phyloP scores from a whole-genome alignment of 2,113 vertebrate genomes.

The Rhinogobius similis region DNA sequence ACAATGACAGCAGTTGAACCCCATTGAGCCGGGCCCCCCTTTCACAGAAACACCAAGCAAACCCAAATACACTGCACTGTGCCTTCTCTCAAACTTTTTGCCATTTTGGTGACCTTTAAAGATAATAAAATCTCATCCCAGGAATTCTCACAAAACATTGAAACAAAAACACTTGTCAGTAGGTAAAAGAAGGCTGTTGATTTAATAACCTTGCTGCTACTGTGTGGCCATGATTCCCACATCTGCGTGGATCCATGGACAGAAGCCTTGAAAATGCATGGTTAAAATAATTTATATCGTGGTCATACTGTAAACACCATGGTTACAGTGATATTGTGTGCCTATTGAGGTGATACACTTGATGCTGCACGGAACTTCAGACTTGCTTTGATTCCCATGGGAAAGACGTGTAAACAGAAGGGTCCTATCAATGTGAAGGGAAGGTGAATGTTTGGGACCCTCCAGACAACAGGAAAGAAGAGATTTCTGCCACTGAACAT shows the following conservation, averaged over 20 bases:
- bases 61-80: slow-evolving; percentile 48
- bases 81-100: slow-evolving; percentile 17
- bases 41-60: slow-evolving; percentile 48
- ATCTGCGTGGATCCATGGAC: slow-evolving; percentile 18
- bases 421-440: slow-evolving; percentile 60
- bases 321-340: slow-evolving; percentile 20
- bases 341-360: slow-evolving; percentile 47
- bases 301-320: slow-evolving; percentile 53
- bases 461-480: slow-evolving; percentile 75
- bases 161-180: slow-evolving; percentile 44
- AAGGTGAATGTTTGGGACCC: slow-evolving; percentile 69
- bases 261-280: slow-evolving; percentile 47
- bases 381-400: slow-evolving; percentile 68
- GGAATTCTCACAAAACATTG: slow-evolving; percentile 33
- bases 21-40: slow-evolving; percentile 31
- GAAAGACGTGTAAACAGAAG: slow-evolving; percentile 68
- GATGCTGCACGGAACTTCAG: slow-evolving; percentile 48
- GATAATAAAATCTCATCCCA: slow-evolving; percentile 62
- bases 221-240: slow-evolving; percentile 51
- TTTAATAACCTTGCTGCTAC: slow-evolving; percentile 53
- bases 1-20: slow-evolving; percentile 36
- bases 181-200: slow-evolving; percentile 52
- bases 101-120: slow-evolving; percentile 52
- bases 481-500: slow-evolving; percentile 73
- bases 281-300: slow-evolving; percentile 20